Evolutionary conservation across 2,113 vertebrate species (phyloP).

Genomic region (Poicephalus meyeri): DNA sequence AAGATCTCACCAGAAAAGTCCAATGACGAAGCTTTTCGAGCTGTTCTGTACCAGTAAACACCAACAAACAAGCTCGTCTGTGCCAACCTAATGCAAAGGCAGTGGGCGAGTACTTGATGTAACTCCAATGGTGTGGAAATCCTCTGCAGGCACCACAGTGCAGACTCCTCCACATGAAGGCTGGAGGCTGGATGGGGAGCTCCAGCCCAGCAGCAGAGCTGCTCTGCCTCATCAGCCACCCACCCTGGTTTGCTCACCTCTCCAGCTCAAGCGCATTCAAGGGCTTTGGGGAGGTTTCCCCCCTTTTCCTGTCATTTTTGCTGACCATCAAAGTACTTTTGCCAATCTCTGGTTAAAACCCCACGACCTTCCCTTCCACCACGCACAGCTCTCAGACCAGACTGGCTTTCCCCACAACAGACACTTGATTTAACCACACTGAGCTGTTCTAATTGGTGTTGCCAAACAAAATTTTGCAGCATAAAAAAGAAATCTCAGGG

Average conservation of each 20-base stretch:
- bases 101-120: rapidly evolving
- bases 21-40: background rate
- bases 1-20: background rate
- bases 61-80: background rate
- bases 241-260: background rate
- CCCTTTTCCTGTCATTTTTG: background rate
- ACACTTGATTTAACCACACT: background rate
- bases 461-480: background rate
- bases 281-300: background rate
- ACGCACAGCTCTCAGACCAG: background rate
- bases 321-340: too few species aligned
- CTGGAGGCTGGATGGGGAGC: background rate
- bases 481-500: background rate
- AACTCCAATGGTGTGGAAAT: background rate
- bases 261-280: rapidly evolving
- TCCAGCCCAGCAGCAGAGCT: background rate
- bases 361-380: background rate
- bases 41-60: background rate
- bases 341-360: background rate
- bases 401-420: background rate
- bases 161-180: background rate
- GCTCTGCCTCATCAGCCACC: background rate
- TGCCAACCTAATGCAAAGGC: background rate
- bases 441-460: background rate
- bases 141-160: background rate